A percentile compares a stretch with the other conserved stretches of the same genome.
Evolutionary conservation across 2,888 invertebrate species (phyloP).

Genomic region (Plebejus melissa): DNA sequence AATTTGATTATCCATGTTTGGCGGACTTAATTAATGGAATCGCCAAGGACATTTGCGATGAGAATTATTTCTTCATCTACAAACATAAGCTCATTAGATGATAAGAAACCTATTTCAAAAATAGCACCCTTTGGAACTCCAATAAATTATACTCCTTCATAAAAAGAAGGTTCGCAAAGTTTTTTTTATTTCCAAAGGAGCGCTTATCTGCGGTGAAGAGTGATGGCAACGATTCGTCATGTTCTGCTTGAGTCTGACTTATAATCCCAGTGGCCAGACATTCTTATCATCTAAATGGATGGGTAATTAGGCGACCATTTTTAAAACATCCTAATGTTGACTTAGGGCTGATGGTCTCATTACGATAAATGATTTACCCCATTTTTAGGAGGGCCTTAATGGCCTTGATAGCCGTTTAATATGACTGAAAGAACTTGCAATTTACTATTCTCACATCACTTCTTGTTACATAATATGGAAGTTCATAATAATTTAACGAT

Average conservation of each 20-base stretch:
- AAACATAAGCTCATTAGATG: neutral
- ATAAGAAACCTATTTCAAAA: neutral
- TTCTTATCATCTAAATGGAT: constrained; percentile 13
- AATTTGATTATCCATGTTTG: constrained; percentile 60
- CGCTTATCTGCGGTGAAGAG: constrained; percentile 47
- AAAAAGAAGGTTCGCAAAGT: neutral
- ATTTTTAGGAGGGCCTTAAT: neutral
- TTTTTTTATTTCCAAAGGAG: constrained; percentile 5
- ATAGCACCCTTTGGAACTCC: neutral
- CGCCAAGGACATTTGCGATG: neutral
- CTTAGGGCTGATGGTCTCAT: constrained; percentile 12
- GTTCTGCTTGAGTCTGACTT: constrained; percentile 41
- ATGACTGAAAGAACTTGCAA: neutral
- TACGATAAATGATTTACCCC: constrained; percentile 1
- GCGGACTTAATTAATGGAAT: constrained; percentile 36
- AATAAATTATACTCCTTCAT: constrained; percentile 7
- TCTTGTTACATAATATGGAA: neutral
- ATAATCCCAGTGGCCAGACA: constrained; percentile 10
- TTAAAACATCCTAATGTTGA: constrained; percentile 11
- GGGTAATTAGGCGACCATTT: constrained; percentile 4
- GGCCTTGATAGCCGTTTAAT: neutral
- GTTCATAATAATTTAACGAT: neutral
- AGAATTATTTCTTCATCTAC: neutral
- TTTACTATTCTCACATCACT: neutral
- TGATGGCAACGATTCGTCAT: constrained; percentile 70